Evolutionary conservation across 2,797 vertebrate species (phyloP), one percentile per base, ranked within the genome.

Genomic region (Sarcoramphus papa): DNA sequence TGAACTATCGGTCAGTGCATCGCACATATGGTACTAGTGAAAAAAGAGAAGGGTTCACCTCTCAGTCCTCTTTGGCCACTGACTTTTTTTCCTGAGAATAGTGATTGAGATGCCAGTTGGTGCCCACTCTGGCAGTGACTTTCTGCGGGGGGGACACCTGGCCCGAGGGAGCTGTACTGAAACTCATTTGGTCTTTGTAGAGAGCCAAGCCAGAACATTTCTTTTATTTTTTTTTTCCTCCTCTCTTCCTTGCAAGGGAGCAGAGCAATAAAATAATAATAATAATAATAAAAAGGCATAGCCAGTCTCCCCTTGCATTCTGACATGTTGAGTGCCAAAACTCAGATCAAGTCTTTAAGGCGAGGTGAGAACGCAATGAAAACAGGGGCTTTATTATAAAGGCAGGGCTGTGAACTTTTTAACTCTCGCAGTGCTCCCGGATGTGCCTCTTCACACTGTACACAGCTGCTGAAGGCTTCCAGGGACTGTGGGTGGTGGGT

Each of bases 401-500:
- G 82, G 93, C 83, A 95, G 90, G 86, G 84, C 92, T 88, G 91
- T 97, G 96, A 97, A 92, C 65, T 95, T 54, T 95, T 90, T 88
- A 96, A 96, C 93, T 65, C 92, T 88, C 41, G 2, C 69, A 0
- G 62, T 6, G 48, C 93, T 93, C 86, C 87, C 6, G 37, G 83
- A 93, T 96, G 92, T 96, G 92, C 74, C 92, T 89, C 88, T 47
- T 72, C 86, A 30, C 67, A 15, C 87, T 51, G 60, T 60, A 64
- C 94, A 74, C 92, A 94, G 96, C 95, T 95, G 68, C 72, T 84
- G 88, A 82, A 76, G 43, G 33, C 65, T 77, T 91, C 88, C 92
- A 95, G 88, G 90, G 95, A 16, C 88, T 76, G 95, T 95, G 97
- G 97, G 94, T 96, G 95, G 95, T 95, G 87, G 92, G 86, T 76